phyloP scores from a whole-genome alignment of 53 echinoderm and acorn worm species.

The Astropecten irregularis region DNA sequence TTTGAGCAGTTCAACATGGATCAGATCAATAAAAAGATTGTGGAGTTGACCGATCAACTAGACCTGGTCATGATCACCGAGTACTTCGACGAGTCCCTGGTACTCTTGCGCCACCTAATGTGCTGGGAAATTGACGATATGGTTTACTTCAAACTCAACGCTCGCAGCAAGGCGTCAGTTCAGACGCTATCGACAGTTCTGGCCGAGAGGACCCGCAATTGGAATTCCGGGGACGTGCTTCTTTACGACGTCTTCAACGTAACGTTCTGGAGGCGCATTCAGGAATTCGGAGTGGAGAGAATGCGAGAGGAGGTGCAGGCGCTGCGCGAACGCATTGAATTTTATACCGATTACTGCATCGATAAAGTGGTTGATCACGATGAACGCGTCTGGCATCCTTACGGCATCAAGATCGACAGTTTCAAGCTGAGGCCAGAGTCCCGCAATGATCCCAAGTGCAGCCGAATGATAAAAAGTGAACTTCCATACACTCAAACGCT shows the following conservation, averaged over 20 bases:
- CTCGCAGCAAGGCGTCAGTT: conserved; percentile 66
- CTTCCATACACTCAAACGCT: conserved; percentile 64
- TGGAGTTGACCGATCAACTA: conserved; percentile 50
- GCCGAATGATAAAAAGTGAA: conserved; percentile 67
- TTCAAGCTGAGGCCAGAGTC: conserved; percentile 59
- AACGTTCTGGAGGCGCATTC: conserved; percentile 84
- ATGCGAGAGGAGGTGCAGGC: conserved; percentile 69
- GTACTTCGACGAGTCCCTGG: conserved; percentile 86
- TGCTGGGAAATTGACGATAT: conserved; percentile 92
- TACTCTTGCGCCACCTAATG: conserved; percentile 83
- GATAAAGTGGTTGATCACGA: conserved; percentile 54
- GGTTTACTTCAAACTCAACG: conserved; percentile 78
- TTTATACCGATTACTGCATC: conserved; percentile 63
- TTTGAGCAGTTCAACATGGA: conserved; percentile 4
- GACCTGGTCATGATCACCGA: conserved; percentile 94
- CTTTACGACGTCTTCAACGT: conserved; percentile 79
- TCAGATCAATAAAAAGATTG: conserved; percentile 45
- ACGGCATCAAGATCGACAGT: conserved; percentile 68
- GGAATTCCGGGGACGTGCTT: conserved; percentile 82
- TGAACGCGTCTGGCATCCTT: conserved; percentile 71
- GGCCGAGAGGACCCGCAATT: conserved; percentile 41
- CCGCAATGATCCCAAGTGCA: conserved; percentile 45
- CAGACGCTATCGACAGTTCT: conserved; percentile 1
- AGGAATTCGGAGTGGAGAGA: conserved; percentile 72
- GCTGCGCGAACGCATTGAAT: conserved; percentile 52